Evolutionary conservation across 2,888 invertebrate species (phyloP), one percentile per base, ranked within the genome.

Genomic region (Pammene fasciana): DNA sequence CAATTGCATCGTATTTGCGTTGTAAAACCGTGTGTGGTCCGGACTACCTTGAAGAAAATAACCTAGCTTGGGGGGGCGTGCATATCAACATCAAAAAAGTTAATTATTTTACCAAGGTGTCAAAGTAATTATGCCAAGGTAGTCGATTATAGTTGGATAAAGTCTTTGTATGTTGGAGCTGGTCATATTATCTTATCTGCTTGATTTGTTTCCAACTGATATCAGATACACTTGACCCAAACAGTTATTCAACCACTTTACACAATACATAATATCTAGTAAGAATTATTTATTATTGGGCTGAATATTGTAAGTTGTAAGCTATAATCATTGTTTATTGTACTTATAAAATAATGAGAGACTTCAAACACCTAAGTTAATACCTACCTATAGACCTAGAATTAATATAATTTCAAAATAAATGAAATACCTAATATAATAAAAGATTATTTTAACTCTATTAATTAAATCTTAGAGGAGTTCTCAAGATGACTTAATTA

Each of bases 11-110:
- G 66, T 46, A 68, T 72, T 71, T 71, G 66, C 52, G 56, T 55
- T 26, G 34, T 52, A 34, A 73, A 66, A 55, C 66, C 74, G 70
- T 68, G 70, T 71, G 74, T 71, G 71, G 73, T 72, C 73, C 34
- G 14, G 65, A 34, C 65, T 70, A 13, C 70, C 70, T 70, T 70
- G 65, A 70, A 60, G 36, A 54, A 60, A 59, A 70, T 70, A 70
- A 70, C 70, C 70, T 70, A 70, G 70, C 65, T 65, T 48, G 57
- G 36, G 36, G 48, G 59, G 45, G 57, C 45, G 52, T 34, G 52
- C 36, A 26, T 36, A 59, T 36, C 62, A 46, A 52, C 45, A 62
- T 68, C 50, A 43, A 16, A n/a, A 48, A 65, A 59, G 34, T 34
- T 8, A 62, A 62, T 36, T 43, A 46, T 50, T 55, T n/a, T 56